These are phyloP conservation scores for Pangasius larnaudii DNA, from an alignment of 2,797 vertebrate species.

Conservation along the genomic window DNA sequence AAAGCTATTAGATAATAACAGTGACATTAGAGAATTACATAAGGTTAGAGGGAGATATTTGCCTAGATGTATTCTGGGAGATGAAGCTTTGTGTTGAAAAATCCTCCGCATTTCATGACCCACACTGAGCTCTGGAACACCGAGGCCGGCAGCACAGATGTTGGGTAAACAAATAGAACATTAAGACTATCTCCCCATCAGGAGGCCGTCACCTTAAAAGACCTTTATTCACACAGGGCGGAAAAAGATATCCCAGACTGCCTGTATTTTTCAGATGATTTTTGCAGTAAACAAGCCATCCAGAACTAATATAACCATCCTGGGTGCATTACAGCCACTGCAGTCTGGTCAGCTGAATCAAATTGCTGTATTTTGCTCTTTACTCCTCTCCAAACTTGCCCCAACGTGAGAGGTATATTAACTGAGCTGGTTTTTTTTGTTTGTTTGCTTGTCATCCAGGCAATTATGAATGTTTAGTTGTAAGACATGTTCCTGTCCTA, in stretches of 20 bases:
- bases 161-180: constrained; percentile 64
- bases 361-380: constrained; percentile 17
- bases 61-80: neutral
- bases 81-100: constrained; percentile 47
- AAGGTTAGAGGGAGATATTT: neutral
- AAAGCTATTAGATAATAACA: constrained; percentile 3
- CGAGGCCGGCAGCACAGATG: constrained; percentile 56
- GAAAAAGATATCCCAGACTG: constrained; percentile 30
- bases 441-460: neutral
- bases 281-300: constrained; percentile 25
- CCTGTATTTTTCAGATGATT: neutral
- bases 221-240: constrained; percentile 60
- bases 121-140: constrained; percentile 51
- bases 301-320: constrained; percentile 14
- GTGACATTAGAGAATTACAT: constrained; percentile 3
- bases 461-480: neutral
- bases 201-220: constrained; percentile 62
- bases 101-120: constrained; percentile 58
- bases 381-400: neutral
- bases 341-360: constrained; percentile 42
- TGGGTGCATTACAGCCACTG: constrained; percentile 31
- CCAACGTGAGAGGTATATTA: neutral
- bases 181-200: constrained; percentile 59
- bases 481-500: neutral
- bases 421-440: neutral